Base-by-base conservation (phyloP, 2,797 vertebrate species). In the Oophaga sylvatica region DNA sequence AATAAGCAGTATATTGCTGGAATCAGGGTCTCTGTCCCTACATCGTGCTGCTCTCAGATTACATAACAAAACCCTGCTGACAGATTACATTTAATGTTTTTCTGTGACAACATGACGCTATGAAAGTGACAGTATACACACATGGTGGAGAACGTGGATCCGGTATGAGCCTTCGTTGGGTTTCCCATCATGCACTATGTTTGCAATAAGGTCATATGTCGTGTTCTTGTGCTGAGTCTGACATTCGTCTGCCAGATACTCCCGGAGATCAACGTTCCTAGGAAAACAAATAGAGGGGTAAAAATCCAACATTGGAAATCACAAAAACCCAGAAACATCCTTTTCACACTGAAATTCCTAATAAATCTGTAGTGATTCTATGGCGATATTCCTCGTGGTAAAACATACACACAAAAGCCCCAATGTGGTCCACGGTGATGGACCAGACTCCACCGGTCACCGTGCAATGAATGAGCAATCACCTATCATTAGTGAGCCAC, bases 131-230 rank as follows among this genome's bases (percentile, higher is more conserved):
- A 11, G 0, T 81, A 29, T 45, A 94, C 97, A 94, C 94, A 99
- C 98, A 0, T 99, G 98, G 92, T 99, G 98, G 70, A 99, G 94
- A 84, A 99, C 97, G 0, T 99, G 98, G 90, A 99, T 98, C 88
- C 98, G 95, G 93, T 99, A 99, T 0, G 98, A 96, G 84, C 98
- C 98, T 89, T 99, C 98, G 0, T 95, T 92, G 0, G 98, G 98
- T 77, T 99, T 99, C 88, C 98, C 98, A 1, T 99, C 98, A 17
- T 99, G 98, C 81, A 99, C 98, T 0, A 99, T 94, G 83, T 99
- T 99, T 87, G 98, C 98, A 0, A 99, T 95, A 3, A 99, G 97
- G 91, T 99, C 97, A 0, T 99, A 99, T 4, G 97, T 98, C 3
- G 98, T 99, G 91, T 96, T 93, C 90, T 96, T 93, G 92, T 99